Conservation (phyloP, 2,113 vertebrate genomes). For the Hippocampus abdominalis region DNA sequence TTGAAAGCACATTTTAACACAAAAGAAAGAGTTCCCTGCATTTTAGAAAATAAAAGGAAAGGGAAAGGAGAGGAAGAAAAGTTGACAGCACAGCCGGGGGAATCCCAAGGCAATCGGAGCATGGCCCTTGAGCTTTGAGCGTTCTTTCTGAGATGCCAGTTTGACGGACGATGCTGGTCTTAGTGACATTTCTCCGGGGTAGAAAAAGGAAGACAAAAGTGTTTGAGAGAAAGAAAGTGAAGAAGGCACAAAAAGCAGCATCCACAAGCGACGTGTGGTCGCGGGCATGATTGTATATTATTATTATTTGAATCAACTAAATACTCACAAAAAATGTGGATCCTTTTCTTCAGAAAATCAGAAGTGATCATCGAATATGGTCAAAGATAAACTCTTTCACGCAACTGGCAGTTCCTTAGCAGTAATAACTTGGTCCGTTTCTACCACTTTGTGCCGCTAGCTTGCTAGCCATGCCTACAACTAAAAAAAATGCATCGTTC, state of each 20-base stretch:
- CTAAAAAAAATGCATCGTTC: no score
- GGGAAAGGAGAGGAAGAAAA: conserved; percentile 15
- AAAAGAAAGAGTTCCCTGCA: not conserved
- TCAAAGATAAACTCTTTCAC: no score
- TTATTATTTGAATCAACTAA: no score
- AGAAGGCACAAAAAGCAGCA: conserved; percentile 24
- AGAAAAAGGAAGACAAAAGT: conserved; percentile 34
- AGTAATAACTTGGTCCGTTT: no score
- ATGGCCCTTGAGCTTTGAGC: conserved; percentile 66
- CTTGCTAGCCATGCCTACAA: no score
- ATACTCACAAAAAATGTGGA: no score
- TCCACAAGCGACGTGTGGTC: conserved; percentile 16
- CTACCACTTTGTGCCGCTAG: no score
- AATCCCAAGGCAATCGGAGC: conserved; percentile 66
- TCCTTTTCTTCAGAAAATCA: no score
- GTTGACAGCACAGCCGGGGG: conserved; percentile 57
- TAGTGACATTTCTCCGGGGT: conserved; percentile 69
- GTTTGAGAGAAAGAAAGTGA: conserved; percentile 34
- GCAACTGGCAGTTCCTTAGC: no score
- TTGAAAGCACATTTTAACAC: not conserved
- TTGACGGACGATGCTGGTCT: conserved; percentile 61
- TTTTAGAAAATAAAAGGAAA: conserved; percentile 1
- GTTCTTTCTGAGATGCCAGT: conserved; percentile 67
- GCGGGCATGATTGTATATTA: no score
- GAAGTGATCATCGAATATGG: no score